A percentile compares a stretch with the other conserved stretches of the same genome.
phyloP scores from a whole-genome alignment of 1,140 invertebrate species.

The Aphis craccivora region DNA sequence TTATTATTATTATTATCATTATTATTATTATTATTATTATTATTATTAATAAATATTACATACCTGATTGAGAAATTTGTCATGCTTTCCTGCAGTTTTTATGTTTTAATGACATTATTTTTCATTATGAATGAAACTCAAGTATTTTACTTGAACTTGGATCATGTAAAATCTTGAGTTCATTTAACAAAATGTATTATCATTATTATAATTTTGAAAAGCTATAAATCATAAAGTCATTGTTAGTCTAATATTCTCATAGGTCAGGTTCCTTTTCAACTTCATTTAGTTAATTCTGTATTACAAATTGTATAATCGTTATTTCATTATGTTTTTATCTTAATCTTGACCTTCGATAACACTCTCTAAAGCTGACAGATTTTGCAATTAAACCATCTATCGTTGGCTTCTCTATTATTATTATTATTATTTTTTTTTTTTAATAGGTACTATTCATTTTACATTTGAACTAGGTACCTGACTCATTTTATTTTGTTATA shows the following conservation, averaged over 20 bases:
- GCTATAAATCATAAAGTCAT: not conserved
- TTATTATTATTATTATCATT: conserved; percentile 2
- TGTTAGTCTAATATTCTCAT: not conserved
- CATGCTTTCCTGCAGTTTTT: not conserved
- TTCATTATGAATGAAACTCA: not conserved
- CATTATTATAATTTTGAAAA: not conserved
- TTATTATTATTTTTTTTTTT: not conserved
- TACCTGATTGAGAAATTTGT: conserved; percentile 20
- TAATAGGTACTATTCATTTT: not conserved
- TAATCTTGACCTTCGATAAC: conserved; percentile 2
- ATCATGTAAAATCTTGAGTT: not conserved
- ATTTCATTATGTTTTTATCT: conserved; percentile 15
- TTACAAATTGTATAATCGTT: conserved; percentile 25
- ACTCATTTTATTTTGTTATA: conserved; percentile 14
- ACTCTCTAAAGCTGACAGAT: not conserved
- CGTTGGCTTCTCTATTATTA: not conserved
- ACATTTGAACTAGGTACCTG: not conserved
- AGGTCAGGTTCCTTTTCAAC: not conserved
- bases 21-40: conserved; percentile 30
- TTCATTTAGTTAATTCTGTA: conserved; percentile 8
- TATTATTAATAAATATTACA: not conserved
- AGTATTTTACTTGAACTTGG: not conserved
- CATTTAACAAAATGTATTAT: conserved; percentile 1
- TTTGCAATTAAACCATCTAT: not conserved
- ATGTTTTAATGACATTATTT: not conserved